phyloP scores from a whole-genome alignment of 2,113 vertebrate species.

The Coryphaenoides rupestris region DNA sequence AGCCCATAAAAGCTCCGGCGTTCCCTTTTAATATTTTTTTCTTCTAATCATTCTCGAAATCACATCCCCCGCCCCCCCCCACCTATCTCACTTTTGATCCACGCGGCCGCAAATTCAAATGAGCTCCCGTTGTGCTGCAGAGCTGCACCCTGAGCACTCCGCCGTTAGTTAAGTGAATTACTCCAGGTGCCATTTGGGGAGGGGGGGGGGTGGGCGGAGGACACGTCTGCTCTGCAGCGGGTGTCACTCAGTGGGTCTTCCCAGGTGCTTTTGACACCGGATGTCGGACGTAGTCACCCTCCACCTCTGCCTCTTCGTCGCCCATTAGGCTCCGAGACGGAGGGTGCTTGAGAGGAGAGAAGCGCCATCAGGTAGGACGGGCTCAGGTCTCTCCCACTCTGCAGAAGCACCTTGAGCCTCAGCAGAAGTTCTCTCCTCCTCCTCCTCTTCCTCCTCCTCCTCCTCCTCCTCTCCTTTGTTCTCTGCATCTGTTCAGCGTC shows the following conservation, averaged over 20 bases:
- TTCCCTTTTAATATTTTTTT: conserved; percentile 12
- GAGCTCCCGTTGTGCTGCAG: conserved; percentile 27
- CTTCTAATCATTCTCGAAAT: conserved; percentile 53
- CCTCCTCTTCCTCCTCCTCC: too few relatives aligned
- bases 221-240: conserved; percentile 52
- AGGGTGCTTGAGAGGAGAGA: conserved; percentile 56
- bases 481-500: conserved; percentile 70
- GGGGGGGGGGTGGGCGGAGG: conserved; percentile 36
- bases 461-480: conserved; percentile 70
- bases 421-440: too few relatives aligned
- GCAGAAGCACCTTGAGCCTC: conserved; percentile 67
- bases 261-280: conserved; percentile 71
- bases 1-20: background rate
- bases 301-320: conserved; percentile 63
- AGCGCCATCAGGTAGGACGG: conserved; percentile 68
- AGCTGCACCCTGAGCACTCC: conserved; percentile 39
- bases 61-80: too few relatives aligned
- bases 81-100: conserved; percentile 43
- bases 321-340: conserved; percentile 65
- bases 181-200: conserved; percentile 68
- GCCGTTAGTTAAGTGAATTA: conserved; percentile 72
- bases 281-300: conserved; percentile 65
- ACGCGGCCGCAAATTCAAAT: conserved; percentile 48
- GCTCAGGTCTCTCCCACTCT: conserved; percentile 69
- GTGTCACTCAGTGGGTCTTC: conserved; percentile 66